Base-by-base conservation (phyloP, 2,888 invertebrate species). In the Loripinus fragilis region DNA sequence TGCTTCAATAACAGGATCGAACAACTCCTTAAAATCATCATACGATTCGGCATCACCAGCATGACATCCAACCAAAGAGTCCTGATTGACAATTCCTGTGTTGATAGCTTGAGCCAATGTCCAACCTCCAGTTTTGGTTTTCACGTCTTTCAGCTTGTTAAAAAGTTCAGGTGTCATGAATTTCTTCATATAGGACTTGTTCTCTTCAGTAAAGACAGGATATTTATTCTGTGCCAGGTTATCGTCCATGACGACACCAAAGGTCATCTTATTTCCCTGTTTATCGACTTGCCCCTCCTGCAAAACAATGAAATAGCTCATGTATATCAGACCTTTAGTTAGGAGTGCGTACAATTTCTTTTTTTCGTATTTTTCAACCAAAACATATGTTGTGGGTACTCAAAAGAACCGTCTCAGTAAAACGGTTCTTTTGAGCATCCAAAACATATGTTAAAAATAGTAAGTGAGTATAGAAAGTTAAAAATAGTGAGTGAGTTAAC, bases 11-110 rank as follows among this genome's bases (percentile, higher is more conserved):
- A 85, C 69, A 10, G 78, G 78, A 45, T 85, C 55, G 45, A 85
- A 85, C 8, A 85, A 42, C 7, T 80, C 85, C 30, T 66, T 69
- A 50, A 85, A 85, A 20, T 74, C 60, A 12, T 17, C 20, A 48
- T 85, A 84, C 10, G 83, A 79, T 45, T 84, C 83, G 8, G 65
- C 20, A 52, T 84, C 84, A 8, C 80, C 80, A 0, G 84, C 84
- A 60, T 81, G 78, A 33, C 70, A 70, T 8, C 81, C 81, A 8
- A 81, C 75, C 2, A 79, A 55, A 3, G 79, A 78, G 41, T 42
- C 38, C 0, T 45, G 71, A 33, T 74, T 64, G n/a, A 69, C 33
- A 33, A 74, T 60, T 0, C 78, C 78, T 1, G 78, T 78, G 70
- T 78, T 78, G 41, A 78, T 78, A 28, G 78, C 78, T 30, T 55